Conservation (phyloP, 2,797 vertebrate genomes). For the Clamator glandarius region DNA sequence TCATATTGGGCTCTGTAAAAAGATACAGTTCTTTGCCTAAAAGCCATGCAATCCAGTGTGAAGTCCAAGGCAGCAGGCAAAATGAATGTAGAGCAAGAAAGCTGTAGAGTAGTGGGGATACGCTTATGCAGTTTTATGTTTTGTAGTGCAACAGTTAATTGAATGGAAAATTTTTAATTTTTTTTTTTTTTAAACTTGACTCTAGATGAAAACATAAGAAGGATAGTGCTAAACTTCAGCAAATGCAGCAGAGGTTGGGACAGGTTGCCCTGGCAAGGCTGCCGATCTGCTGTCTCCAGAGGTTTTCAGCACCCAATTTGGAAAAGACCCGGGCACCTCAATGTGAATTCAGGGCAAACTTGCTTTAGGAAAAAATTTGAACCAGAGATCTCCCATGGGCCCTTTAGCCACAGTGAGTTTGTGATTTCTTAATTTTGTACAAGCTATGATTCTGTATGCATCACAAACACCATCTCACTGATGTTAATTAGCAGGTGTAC, state of each 20-base stretch:
- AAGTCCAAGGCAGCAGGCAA: neutral
- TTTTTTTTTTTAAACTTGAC: neutral
- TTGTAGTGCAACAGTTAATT: neutral
- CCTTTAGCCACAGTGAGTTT: neutral
- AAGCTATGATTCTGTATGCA: neutral
- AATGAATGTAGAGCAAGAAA: neutral
- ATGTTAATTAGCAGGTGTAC: neutral
- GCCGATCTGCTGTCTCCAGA: accelerated
- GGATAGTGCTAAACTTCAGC: neutral
- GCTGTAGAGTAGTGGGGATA: neutral
- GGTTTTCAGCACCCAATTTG: neutral
- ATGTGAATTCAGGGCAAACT: neutral
- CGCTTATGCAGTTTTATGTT: accelerated
- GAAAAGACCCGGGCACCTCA: neutral
- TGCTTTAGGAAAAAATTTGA: neutral
- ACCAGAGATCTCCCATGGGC: neutral
- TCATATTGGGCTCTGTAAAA: neutral
- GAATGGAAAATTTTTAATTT: neutral
- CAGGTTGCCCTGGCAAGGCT: neutral
- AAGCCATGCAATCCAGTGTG: accelerated
- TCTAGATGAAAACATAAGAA: neutral
- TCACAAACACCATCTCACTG: neutral
- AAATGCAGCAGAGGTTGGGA: neutral
- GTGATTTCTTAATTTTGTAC: neutral
- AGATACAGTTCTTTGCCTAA: neutral